Percentiles rank a stretch among this genome's conserved stretches.
Conservation (phyloP, 2,113 vertebrate species). For the Circaetus cinerascens region DNA sequence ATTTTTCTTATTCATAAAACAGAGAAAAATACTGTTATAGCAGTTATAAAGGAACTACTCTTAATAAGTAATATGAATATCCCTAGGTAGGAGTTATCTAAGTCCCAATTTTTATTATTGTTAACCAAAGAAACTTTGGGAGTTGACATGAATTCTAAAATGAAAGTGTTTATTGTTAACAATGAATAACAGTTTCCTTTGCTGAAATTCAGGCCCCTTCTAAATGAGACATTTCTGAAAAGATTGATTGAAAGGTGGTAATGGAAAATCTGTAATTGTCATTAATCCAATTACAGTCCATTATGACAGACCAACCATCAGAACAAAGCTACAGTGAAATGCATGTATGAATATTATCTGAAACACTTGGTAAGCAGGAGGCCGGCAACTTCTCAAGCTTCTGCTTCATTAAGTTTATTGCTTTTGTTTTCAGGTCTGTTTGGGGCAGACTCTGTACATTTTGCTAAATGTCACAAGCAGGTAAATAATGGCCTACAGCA, state of each 20-base stretch:
- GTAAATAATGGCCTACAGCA: not conserved
- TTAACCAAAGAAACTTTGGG: not conserved
- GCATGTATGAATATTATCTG: not conserved
- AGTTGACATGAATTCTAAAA: not conserved
- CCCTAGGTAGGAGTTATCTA: not conserved
- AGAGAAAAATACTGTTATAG: not conserved
- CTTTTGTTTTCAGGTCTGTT: not conserved
- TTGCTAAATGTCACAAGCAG: not conserved
- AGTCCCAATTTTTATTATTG: not conserved
- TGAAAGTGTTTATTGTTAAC: not conserved
- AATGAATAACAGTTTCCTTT: not conserved
- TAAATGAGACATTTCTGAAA: not conserved
- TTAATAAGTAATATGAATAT: not conserved
- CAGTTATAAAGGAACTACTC: not conserved
- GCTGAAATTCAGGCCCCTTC: not conserved
- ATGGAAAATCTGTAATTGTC: not conserved
- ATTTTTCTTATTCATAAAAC: not conserved
- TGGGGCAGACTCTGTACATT: not conserved
- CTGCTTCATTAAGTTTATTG: not conserved
- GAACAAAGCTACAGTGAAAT: not conserved
- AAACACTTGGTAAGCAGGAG: not conserved
- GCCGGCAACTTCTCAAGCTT: not conserved
- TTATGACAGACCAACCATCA: not conserved
- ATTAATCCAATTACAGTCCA: not conserved
- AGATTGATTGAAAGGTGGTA: not conserved